Conservation (phyloP, 2,797 vertebrate genomes). For the Peromyscus attwateri region DNA sequence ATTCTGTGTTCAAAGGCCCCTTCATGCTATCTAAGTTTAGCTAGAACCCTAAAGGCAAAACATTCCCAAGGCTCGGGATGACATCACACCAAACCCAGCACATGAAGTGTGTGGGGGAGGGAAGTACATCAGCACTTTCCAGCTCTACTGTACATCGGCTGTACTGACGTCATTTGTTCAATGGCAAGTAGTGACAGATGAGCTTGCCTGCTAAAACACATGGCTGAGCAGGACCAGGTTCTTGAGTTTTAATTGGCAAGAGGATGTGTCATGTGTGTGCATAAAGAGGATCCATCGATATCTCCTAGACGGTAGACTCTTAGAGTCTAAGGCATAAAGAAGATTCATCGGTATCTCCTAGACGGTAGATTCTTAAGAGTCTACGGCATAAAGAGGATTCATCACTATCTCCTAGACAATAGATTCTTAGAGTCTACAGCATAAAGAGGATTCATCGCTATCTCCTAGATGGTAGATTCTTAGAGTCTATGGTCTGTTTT, state of each 20-base stretch:
- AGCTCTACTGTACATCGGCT: not conserved
- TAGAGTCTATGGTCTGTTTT: not conserved
- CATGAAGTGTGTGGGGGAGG: not conserved
- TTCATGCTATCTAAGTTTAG: constrained; percentile 19
- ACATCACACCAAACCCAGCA: constrained; percentile 30
- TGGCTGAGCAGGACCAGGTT: not conserved
- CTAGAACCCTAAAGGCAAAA: constrained; percentile 30
- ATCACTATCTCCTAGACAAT: too few relatives aligned
- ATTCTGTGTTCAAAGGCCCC: constrained; percentile 1
- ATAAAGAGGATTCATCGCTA: too few relatives aligned
- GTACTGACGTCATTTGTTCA: not conserved
- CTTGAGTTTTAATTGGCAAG: not conserved
- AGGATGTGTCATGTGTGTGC: not conserved
- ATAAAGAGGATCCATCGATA: not conserved
- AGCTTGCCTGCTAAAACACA: not conserved
- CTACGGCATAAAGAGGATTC: not conserved
- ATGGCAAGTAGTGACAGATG: not conserved
- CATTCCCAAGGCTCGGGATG: constrained; percentile 6
- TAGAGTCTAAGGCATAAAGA: not conserved
- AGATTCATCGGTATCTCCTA: too few relatives aligned
- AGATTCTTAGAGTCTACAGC: too few relatives aligned
- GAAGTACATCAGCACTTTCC: not conserved
- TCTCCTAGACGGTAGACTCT: not conserved
- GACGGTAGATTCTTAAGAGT: not conserved
- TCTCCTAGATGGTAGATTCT: not conserved